These are phyloP conservation scores for Rhinichthys klamathensis DNA, from an alignment of 2,113 vertebrate genomes.

Conservation along the genomic window DNA sequence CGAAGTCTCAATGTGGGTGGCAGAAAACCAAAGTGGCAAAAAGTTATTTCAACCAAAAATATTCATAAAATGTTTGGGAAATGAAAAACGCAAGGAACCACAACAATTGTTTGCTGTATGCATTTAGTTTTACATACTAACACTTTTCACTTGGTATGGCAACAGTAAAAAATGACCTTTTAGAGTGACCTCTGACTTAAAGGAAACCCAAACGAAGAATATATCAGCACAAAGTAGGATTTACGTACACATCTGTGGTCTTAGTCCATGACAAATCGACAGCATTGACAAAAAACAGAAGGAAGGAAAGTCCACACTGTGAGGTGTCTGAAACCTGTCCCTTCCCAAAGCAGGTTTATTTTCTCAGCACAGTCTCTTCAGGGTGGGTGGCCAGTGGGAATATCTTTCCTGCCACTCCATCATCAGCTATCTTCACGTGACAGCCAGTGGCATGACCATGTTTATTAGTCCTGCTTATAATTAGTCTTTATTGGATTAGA, in stretches of 20 bases:
- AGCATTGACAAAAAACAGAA: slow-evolving; percentile 25
- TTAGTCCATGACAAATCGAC: slow-evolving; percentile 30
- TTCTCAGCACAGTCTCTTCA: slow-evolving; percentile 43
- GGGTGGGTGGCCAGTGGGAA: slow-evolving; percentile 67
- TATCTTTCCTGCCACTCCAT: slow-evolving; percentile 39
- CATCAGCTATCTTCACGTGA: slow-evolving; percentile 59
- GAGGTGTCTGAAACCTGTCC: slow-evolving; percentile 43
- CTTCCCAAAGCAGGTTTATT: slow-evolving; percentile 20
- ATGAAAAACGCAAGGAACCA: background rate
- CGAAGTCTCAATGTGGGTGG: background rate
- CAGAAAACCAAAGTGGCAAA: background rate
- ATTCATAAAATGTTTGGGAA: background rate
- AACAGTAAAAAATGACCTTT: slow-evolving; percentile 9
- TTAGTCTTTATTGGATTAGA: slow-evolving; percentile 66
- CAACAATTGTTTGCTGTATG: background rate
- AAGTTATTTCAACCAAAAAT: background rate
- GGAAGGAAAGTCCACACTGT: slow-evolving; percentile 24
- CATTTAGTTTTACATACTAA: background rate
- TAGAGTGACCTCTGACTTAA: slow-evolving; percentile 7
- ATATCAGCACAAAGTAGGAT: background rate
- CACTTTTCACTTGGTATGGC: background rate
- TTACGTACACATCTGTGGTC: slow-evolving; percentile 10
- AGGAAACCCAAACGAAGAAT: slow-evolving; percentile 9
- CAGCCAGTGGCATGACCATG: slow-evolving; percentile 55
- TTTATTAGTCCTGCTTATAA: slow-evolving; percentile 63